Evolutionary conservation across 2,797 vertebrate species (phyloP).

Genomic region (Cynodonichthys magdalenae): DNA sequence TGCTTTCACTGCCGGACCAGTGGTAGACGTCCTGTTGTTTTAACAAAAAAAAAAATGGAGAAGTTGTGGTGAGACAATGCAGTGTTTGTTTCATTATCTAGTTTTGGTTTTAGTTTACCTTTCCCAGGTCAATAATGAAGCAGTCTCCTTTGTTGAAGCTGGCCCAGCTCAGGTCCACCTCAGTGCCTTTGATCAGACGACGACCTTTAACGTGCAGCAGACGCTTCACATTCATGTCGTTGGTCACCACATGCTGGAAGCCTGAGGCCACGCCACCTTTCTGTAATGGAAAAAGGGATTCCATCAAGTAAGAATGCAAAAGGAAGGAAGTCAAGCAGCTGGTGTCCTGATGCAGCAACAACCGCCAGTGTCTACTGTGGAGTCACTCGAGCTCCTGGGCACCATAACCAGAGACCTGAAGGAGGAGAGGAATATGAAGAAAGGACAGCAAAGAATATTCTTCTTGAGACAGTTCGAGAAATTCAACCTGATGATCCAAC

Average conservation of each 20-base stretch:
- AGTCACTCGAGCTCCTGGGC: no score
- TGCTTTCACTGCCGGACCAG: constrained; percentile 77
- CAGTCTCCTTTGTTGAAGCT: constrained; percentile 81
- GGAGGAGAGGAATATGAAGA: no score
- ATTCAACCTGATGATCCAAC: no score
- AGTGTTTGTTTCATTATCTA: background rate
- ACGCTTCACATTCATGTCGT: constrained; percentile 43
- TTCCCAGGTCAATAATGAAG: constrained; percentile 80
- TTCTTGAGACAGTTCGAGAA: no score
- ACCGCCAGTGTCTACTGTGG: no score
- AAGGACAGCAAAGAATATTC: no score
- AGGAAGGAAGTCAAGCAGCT: no score
- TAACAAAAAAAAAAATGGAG: background rate
- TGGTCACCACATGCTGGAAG: constrained; percentile 68
- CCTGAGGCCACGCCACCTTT: constrained; percentile 79
- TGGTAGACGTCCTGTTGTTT: constrained; percentile 72
- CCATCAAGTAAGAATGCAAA: background rate
- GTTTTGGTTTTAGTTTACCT: constrained; percentile 52
- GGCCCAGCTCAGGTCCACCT: constrained; percentile 66
- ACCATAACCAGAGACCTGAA: no score
- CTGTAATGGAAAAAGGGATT: constrained; percentile 47
- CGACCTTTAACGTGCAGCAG: constrained; percentile 78
- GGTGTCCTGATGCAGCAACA: no score
- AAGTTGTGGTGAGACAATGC: background rate
- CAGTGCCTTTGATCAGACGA: constrained; percentile 55